Evolutionary conservation across 2,888 invertebrate genomes (phyloP), one percentile per base, ranked within the genome.

Genomic region (Tenodera sinensis): DNA sequence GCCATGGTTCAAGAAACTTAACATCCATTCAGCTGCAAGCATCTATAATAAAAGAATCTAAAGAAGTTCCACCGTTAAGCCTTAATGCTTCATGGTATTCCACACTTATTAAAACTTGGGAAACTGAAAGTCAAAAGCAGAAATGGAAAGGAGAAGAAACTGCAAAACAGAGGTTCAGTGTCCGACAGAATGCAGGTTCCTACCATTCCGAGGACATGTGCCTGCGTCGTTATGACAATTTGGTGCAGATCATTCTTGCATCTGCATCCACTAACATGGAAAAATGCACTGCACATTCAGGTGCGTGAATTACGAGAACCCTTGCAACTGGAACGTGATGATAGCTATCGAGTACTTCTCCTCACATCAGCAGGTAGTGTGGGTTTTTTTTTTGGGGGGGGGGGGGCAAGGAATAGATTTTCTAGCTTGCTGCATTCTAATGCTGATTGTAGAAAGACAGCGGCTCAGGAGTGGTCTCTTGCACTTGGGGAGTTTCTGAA

Each of bases 171-270:
- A 89, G 93, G 91, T 89, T 91, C 34, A 92, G 91, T 91, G 90
- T 90, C 28, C 90, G 91, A 14, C 91, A 91, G 85, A 90, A 89
- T 88, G 91, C 90, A 25, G 91, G 92, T 87, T 91, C 91, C 27
- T 93, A 93, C 90, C 92, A 93, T 88, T 91, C 90, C 84, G 89
- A 88, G 90, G 95, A 95, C 92, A 95, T 96, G 90, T 94, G 93
- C 89, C 94, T 96, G 28, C 94, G 94, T 91, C 94, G 94, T 90
- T 94, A 94, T 90, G 94, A 94, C 90, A 94, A 94, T 91, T 95
- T 96, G 91, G 95, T 95, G n/a, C 96, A 96, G 92, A 92, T 96
- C 90, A 94, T 95, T 90, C 93, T 96, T 85, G 94, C 94, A 71
- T 94, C 95, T 34, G 94, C 94, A 47, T 94, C 94, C n/a, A 94